Conservation (phyloP, 2,888 invertebrate species). For the Drosophila silvestris region DNA sequence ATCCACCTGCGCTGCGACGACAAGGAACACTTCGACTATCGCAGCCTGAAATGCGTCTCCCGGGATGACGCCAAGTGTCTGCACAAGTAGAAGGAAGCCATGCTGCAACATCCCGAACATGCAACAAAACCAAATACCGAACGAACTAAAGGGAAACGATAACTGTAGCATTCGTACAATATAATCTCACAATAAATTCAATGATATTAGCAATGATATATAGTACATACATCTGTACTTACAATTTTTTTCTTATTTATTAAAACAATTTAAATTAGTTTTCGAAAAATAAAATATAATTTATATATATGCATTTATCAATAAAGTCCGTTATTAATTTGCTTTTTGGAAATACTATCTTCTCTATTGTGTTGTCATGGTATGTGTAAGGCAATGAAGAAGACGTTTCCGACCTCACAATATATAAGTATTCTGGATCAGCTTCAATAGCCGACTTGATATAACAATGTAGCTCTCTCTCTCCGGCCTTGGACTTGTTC, state of each 20-base stretch:
- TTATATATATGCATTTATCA: slow-evolving; percentile 42
- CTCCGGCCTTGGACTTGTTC: neutral
- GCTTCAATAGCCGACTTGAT: neutral
- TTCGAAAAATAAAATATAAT: slow-evolving; percentile 45
- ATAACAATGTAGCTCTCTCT: neutral
- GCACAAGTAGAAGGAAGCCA: slow-evolving; percentile 42
- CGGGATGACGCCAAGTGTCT: slow-evolving; percentile 66
- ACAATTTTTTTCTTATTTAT: slow-evolving; percentile 46
- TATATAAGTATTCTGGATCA: neutral
- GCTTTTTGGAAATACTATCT: neutral
- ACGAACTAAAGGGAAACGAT: slow-evolving; percentile 19
- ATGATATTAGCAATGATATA: slow-evolving; percentile 68
- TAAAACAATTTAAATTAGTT: slow-evolving; percentile 45
- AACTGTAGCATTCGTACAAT: slow-evolving; percentile 32
- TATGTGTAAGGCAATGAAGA: neutral
- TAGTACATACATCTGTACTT: slow-evolving; percentile 17
- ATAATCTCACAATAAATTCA: slow-evolving; percentile 56
- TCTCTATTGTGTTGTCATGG: neutral
- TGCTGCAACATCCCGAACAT: neutral
- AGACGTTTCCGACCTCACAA: neutral
- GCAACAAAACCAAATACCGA: neutral
- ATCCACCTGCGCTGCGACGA: slow-evolving; percentile 72
- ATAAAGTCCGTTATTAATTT: slow-evolving; percentile 36
- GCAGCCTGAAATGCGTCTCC: slow-evolving; percentile 55
- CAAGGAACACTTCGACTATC: slow-evolving; percentile 74